Percentiles rank a stretch among this genome's conserved stretches.
Evolutionary conservation across 1,140 invertebrate genomes (phyloP).

Genomic region (Popillia japonica): DNA sequence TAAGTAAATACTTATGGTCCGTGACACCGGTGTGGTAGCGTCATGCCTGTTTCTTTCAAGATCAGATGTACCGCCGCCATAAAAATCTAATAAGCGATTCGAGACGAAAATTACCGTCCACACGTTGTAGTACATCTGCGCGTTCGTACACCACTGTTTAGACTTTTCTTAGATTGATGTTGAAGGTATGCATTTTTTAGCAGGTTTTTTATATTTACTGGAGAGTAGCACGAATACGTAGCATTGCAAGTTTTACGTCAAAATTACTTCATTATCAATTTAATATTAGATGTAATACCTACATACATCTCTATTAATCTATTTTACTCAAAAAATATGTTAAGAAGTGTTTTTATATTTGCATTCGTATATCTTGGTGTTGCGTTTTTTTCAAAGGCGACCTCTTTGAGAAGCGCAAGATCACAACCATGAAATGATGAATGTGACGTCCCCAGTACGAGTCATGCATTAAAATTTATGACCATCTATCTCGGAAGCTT

Average conservation of each 20-base stretch:
- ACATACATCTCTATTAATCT: too few relatives aligned
- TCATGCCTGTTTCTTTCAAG: constrained; percentile 41
- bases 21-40: constrained; percentile 57
- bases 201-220: too few relatives aligned
- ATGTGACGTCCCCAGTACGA: constrained; percentile 58
- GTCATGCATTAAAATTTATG: constrained; percentile 58
- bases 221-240: too few relatives aligned
- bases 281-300: too few relatives aligned
- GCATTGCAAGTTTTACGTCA: too few relatives aligned
- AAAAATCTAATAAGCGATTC: constrained; percentile 41
- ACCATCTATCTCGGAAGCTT: constrained; percentile 50
- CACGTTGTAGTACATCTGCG: background rate
- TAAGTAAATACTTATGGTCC: constrained; percentile 61
- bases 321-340: too few relatives aligned
- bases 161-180: background rate
- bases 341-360: constrained; percentile 38
- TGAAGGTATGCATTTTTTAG: background rate
- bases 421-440: constrained; percentile 57
- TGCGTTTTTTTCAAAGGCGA: constrained; percentile 35
- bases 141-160: background rate
- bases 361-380: constrained; percentile 40
- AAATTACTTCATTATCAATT: too few relatives aligned
- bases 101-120: constrained; percentile 30
- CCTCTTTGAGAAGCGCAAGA: constrained; percentile 39
- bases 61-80: constrained; percentile 41